Base-by-base conservation (phyloP, 2,797 vertebrate species). In the Rhodeus uyekii region DNA sequence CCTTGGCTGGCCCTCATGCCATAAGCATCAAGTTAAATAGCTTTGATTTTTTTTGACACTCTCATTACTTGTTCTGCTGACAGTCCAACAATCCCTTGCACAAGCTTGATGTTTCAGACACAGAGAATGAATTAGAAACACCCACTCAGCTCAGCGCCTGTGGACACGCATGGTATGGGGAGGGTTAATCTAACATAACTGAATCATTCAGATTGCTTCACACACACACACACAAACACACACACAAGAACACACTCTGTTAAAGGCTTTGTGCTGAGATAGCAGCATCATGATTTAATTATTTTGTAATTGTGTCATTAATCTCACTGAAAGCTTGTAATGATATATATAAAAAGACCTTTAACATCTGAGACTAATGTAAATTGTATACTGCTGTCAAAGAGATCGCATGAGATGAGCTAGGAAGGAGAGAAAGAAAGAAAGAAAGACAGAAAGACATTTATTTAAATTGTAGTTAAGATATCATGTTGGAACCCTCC, bases 361-460 rank as follows among this genome's bases (percentile, higher is more conserved):
- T 71, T 50, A 72, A 34, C 16, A 55, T 18, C 46, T 19, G 58
- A 65, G 72, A 65, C 72, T 80, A 71, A 72, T 84, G 76, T 80
- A 84, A 79, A 84, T 82, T 36, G 72, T 72, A 86, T 65, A 65
- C 24, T 44, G 83, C 83, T 82, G 71, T 34, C 39, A 36, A 61
- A 61, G 9, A 67, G 65, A 44, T n/a, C 12, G 24, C 9, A n/a
- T 19, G 39, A 50, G 16, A 34, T 1, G 32, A 27, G 3, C 19
- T 48, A n/a, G 48, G 24, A 46, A n/a, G 29, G 19, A 68, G 18
- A 63, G 34, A 75, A 24, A 32, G 3, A 36, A 75, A 39, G 39
- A 61, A 72, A 46, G 19, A 76, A n/a, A 24, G 39, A n/a, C 46
- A 61, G 53, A 60, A 22, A 24, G 4, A n/a, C n/a, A n/a, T n/a